phyloP scores from a whole-genome alignment of 2,113 vertebrate species.

The Tragelaphus strepsiceros region DNA sequence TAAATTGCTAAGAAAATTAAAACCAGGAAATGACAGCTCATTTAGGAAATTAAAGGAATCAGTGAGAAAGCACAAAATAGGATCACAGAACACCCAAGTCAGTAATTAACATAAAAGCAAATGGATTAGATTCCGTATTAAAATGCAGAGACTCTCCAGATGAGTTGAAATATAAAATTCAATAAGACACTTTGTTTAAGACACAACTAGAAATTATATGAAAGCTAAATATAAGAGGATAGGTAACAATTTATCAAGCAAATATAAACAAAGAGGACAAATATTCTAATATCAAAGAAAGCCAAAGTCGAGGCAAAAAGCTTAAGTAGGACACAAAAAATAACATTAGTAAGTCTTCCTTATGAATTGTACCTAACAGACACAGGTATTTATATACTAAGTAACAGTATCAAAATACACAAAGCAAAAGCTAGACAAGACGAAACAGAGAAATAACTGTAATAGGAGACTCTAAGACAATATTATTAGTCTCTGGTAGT shows the following conservation, averaged over 20 bases:
- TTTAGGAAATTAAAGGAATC: slow-evolving; percentile 30
- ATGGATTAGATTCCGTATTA: neutral
- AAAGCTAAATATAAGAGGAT: neutral
- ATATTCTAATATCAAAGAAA: slow-evolving; percentile 1
- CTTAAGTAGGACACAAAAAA: neutral
- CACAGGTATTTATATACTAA: neutral
- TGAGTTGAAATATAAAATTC: neutral
- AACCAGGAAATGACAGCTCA: slow-evolving; percentile 36
- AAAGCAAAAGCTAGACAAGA: neutral
- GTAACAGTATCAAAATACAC: neutral
- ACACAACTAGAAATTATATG: neutral
- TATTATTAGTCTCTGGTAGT: neutral
- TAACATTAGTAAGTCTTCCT: neutral
- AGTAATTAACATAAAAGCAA: slow-evolving; percentile 39
- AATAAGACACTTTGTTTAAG: neutral
- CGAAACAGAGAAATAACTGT: neutral
- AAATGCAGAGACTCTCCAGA: slow-evolving; percentile 22
- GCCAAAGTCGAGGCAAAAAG: slow-evolving; percentile 24
- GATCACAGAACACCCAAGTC: neutral
- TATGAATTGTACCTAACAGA: neutral
- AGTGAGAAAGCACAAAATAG: slow-evolving; percentile 13
- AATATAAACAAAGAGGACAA: neutral
- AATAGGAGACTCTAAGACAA: neutral
- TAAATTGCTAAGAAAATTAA: slow-evolving; percentile 51
- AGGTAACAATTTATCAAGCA: neutral